These are phyloP conservation scores for Drosophila prosaltans DNA, from an alignment of 1,140 invertebrate species.

Conservation along the genomic window DNA sequence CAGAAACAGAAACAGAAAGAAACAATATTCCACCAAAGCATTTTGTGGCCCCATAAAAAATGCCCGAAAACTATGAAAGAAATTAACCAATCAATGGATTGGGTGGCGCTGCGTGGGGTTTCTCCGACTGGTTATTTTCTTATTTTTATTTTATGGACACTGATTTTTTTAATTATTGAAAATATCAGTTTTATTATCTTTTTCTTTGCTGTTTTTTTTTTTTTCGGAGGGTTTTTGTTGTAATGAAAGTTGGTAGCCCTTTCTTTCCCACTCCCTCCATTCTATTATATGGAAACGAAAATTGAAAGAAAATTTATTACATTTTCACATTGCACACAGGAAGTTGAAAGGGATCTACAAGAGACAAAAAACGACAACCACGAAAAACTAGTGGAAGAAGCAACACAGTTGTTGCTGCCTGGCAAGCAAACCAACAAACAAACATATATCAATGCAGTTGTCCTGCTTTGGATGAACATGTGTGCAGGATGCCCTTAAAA, in stretches of 20 bases:
- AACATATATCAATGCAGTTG: constrained; percentile 76
- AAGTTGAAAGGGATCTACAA: constrained; percentile 32
- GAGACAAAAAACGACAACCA: constrained; percentile 32
- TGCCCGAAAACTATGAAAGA: constrained; percentile 60
- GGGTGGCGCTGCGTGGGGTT: constrained; percentile 71
- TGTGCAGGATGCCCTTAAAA: constrained; percentile 76
- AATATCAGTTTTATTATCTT: constrained; percentile 38
- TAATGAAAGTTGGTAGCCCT: constrained; percentile 40
- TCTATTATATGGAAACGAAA: constrained; percentile 9
- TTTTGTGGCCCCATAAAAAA: constrained; percentile 54
- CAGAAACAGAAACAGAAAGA: constrained; percentile 6
- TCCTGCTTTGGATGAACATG: constrained; percentile 54
- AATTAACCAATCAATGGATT: constrained; percentile 70
- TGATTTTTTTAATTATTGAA: constrained; percentile 57
- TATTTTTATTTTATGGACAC: constrained; percentile 39
- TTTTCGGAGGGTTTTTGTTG: neutral
- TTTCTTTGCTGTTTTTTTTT: constrained; percentile 24
- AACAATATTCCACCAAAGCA: constrained; percentile 36
- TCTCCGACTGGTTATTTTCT: constrained; percentile 41
- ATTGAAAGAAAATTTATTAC: constrained; percentile 56
- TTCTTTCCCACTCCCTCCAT: constrained; percentile 23
- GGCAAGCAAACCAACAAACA: constrained; percentile 24
- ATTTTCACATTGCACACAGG: constrained; percentile 28
- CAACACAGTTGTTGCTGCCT: constrained; percentile 63
- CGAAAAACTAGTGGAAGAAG: constrained; percentile 29